phyloP scores from a whole-genome alignment of 2,113 vertebrate genomes.

The Typhlomys cinereus region DNA sequence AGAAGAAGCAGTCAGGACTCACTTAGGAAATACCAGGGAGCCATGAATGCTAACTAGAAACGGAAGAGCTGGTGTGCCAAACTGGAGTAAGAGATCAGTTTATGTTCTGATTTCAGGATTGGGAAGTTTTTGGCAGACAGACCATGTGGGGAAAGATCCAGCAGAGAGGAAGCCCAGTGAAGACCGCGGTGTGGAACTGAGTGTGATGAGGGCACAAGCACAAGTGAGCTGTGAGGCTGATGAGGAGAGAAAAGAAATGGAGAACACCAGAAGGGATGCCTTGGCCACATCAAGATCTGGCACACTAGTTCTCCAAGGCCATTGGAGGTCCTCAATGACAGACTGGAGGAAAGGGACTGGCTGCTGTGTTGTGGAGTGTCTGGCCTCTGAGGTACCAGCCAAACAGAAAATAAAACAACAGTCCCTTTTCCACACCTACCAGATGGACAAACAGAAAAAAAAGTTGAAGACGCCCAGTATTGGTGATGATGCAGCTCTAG shows the following conservation, averaged over 20 bases:
- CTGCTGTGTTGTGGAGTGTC: fast-evolving
- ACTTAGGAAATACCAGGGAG: background rate
- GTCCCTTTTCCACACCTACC: background rate
- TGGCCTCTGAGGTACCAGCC: background rate
- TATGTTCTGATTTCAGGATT: background rate
- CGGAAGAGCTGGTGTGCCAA: fast-evolving
- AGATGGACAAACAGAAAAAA: background rate
- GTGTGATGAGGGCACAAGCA: too few relatives aligned
- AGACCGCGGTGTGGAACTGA: background rate
- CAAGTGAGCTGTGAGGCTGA: too few relatives aligned
- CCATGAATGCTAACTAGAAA: background rate
- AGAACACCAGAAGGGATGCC: background rate
- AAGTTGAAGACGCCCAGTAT: background rate
- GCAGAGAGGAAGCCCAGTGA: background rate
- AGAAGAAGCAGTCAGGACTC: background rate
- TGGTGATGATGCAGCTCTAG: background rate
- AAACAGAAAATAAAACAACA: background rate
- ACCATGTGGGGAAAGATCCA: fast-evolving
- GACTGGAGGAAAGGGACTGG: background rate
- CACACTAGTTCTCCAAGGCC: background rate
- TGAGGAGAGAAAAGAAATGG: background rate
- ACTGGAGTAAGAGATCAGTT: background rate
- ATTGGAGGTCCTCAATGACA: background rate
- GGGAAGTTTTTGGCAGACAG: background rate
- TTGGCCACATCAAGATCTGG: background rate